Conservation (phyloP, 2,888 invertebrate species). For the Nezara viridula region DNA sequence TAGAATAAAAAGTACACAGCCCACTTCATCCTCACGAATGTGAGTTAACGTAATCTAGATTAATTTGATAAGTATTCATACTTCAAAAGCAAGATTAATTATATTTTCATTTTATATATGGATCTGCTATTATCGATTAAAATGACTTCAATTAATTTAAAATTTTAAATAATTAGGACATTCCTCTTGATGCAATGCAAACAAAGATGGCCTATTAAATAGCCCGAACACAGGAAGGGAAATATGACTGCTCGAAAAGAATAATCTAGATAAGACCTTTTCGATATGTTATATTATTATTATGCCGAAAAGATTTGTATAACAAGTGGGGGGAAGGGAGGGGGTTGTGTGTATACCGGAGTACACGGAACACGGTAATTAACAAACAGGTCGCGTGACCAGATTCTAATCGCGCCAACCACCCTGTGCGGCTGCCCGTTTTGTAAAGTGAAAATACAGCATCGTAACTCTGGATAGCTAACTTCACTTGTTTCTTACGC, state of each 20-base stretch:
- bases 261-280: background rate
- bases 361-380: slow-evolving; percentile 56
- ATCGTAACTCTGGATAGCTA: slow-evolving; percentile 1
- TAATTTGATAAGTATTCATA: too few species aligned
- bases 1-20: too few species aligned
- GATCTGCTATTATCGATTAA: too few species aligned
- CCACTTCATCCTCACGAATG: too few species aligned
- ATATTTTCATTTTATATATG: too few species aligned
- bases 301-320: slow-evolving; percentile 48
- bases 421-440: slow-evolving; percentile 28
- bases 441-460: slow-evolving; percentile 51
- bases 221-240: background rate
- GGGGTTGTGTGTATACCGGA: slow-evolving; percentile 33
- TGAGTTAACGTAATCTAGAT: too few species aligned
- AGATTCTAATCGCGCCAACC: slow-evolving; percentile 54
- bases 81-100: too few species aligned
- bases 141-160: too few species aligned
- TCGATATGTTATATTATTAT: slow-evolving; percentile 42
- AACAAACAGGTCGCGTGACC: slow-evolving; percentile 56
- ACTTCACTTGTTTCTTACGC: background rate
- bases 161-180: too few species aligned
- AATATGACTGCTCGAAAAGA: background rate
- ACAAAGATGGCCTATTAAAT: too few species aligned
- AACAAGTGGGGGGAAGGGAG: slow-evolving; percentile 38
- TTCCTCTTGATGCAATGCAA: too few species aligned